Base-by-base conservation (phyloP, 2,888 invertebrate species). In the Belgica antarctica region DNA sequence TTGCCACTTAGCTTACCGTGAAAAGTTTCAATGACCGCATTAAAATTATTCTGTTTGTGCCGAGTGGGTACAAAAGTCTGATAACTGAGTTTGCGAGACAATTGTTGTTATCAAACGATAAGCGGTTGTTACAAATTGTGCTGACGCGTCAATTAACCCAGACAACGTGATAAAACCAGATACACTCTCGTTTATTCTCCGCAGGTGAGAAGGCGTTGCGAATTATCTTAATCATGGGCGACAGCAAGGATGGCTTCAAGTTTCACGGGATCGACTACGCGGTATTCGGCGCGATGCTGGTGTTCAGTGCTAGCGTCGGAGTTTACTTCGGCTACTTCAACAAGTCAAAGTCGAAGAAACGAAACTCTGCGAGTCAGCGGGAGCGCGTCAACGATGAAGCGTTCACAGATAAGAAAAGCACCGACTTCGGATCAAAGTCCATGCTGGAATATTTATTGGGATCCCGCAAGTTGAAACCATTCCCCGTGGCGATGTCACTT, bases 401-500 rank as follows among this genome's bases (percentile, higher is more conserved):
- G 22, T 17, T 5, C 22, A 41, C 41, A 82, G 75, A 80, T 81
- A 73, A 78, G 78, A 72, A 78, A 76, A 72, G 78, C 77, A 72
- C 79, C 80, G 76, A 78, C 72, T 80, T 80, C 70, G 80, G 80
- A 61, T 76, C 87, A 73, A 79, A 81, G 74, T 82, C 85, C 76
- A 78, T 89, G 78, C 82, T 83, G 73, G 89, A 89, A 76, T 92
- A 92, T 77, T 82, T 94, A 66, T 84, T 92, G 72, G 93, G 91
- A 31, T 89, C 88, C 71, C 84, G 85, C 75, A 83, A 86, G 71
- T 84, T 93, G 83, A 84, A 86, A 71, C 86, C 89, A 0, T 88
- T 93, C 76, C 94, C 94, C 0, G 91, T 94, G 15, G 88, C 93
- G 24, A 88, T 93, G 84, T 93, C 92, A 7, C 83, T 94, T 34